These are phyloP conservation scores for Epinephelus cyanopodus DNA, from an alignment of 2,113 vertebrate species.

Conservation along the genomic window DNA sequence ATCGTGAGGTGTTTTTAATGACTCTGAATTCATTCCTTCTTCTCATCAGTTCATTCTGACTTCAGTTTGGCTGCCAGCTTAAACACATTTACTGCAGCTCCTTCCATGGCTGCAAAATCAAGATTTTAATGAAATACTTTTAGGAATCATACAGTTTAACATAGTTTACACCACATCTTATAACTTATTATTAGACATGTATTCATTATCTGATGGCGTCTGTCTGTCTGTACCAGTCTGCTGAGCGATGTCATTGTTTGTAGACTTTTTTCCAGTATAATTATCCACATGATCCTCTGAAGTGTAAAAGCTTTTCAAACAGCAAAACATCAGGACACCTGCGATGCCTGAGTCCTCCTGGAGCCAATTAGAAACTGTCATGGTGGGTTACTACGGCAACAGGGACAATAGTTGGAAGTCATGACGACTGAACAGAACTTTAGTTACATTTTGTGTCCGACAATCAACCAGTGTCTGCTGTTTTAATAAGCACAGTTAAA, in stretches of 20 bases:
- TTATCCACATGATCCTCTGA: not conserved
- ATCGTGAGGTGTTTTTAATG: no score
- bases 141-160: not conserved
- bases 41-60: no score
- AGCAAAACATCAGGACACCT: not conserved
- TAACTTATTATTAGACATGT: no score
- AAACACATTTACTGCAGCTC: not conserved
- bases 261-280: not conserved
- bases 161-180: no score
- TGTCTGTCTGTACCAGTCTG: no score
- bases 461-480: not conserved
- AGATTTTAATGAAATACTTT: not conserved
- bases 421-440: constrained; percentile 18
- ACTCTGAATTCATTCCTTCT: no score
- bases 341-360: not conserved
- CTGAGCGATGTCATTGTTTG: no score
- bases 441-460: not conserved
- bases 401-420: constrained; percentile 6
- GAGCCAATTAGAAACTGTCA: constrained; percentile 34
- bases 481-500: not conserved
- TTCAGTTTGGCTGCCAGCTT: not conserved
- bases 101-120: not conserved
- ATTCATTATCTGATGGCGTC: not conserved
- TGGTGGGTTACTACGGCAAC: constrained; percentile 23
- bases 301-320: not conserved